Conservation (phyloP, 2,113 vertebrate genomes). For the Limnothrissa miodon region DNA sequence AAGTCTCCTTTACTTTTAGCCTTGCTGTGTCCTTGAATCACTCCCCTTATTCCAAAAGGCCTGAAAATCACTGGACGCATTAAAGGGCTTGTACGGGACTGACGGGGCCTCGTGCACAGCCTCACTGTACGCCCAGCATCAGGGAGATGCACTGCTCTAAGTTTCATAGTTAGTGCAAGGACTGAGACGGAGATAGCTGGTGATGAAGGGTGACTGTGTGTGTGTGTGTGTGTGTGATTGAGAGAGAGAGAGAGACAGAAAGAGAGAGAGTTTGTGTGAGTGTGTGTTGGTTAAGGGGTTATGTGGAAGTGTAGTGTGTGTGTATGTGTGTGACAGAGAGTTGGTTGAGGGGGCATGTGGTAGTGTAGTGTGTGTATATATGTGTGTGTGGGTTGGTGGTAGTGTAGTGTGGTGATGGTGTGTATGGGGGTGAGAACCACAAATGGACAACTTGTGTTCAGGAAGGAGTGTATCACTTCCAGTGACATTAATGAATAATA, state of each 20-base stretch:
- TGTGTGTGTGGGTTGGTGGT: not conserved
- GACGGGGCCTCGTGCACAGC: conserved; percentile 7
- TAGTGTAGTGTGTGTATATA: not conserved
- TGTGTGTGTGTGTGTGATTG: not conserved
- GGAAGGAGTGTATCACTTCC: conserved; percentile 33
- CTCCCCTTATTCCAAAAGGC: not conserved
- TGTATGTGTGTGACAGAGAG: not conserved
- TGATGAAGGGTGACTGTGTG: not conserved
- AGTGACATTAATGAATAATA: not conserved
- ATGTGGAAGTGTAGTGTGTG: not conserved
- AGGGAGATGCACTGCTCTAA: not conserved
- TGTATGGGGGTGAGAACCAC: not conserved
- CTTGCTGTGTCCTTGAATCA: not conserved
- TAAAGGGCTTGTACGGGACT: conserved; percentile 6
- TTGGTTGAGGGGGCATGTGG: not conserved
- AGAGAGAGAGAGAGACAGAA: too few relatives aligned
- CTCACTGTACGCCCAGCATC: too few relatives aligned
- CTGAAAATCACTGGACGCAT: conserved; percentile 17
- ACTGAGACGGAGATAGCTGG: conserved; percentile 49
- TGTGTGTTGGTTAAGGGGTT: not conserved
- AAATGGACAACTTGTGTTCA: conserved; percentile 75
- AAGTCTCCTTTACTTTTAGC: not conserved
- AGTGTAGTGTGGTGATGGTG: conserved; percentile 46
- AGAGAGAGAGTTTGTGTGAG: too few relatives aligned
- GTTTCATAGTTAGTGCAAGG: conserved; percentile 60